These are phyloP conservation scores for Sylvilagus floridanus DNA, from an alignment of 2,797 vertebrate species.

Conservation along the genomic window DNA sequence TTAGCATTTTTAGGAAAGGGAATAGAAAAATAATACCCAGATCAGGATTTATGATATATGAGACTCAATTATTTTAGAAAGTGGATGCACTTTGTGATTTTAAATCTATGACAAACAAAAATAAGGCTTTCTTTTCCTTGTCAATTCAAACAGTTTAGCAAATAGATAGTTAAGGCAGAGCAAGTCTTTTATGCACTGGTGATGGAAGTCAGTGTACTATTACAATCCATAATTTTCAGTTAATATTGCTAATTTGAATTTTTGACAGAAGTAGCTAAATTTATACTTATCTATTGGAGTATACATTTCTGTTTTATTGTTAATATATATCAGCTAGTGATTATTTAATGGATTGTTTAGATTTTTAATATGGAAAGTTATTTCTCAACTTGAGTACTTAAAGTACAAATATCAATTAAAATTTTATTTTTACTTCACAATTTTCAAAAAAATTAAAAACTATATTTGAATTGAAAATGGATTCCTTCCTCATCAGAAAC, in stretches of 20 bases:
- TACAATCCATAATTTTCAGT: not conserved
- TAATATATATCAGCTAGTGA: slow-evolving; percentile 4
- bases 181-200: not conserved
- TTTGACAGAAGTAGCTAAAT: not conserved
- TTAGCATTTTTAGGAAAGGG: slow-evolving; percentile 56
- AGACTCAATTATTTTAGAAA: slow-evolving; percentile 70
- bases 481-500: not conserved
- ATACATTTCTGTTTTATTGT: not conserved
- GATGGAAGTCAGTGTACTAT: not conserved
- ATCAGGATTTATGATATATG: slow-evolving; percentile 56
- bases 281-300: not conserved
- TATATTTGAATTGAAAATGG: not conserved
- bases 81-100: slow-evolving; percentile 65
- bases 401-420: not conserved
- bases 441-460: slow-evolving; percentile 27
- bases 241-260: slow-evolving; percentile 17
- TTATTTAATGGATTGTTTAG: not conserved
- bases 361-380: slow-evolving; percentile 6
- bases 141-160: not conserved
- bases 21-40: slow-evolving; percentile 43
- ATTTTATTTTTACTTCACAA: not conserved
- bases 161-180: not conserved
- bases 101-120: slow-evolving; percentile 73
- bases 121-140: slow-evolving; percentile 44
- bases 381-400: not conserved